Evolutionary conservation across 2,113 vertebrate species (phyloP).

Genomic region (Platichthys stellatus): DNA sequence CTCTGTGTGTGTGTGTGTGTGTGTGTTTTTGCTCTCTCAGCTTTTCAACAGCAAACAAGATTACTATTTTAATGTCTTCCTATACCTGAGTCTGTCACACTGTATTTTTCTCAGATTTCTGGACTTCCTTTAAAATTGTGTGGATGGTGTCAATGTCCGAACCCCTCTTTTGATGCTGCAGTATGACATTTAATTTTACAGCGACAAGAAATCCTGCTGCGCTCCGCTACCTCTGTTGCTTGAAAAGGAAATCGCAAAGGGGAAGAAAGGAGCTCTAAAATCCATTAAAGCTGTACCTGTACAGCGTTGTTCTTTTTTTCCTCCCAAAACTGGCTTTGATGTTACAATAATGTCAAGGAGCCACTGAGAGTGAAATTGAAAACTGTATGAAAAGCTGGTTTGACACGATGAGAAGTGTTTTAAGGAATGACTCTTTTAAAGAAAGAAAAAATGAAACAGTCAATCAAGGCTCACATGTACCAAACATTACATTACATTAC

Average conservation of each 20-base stretch:
- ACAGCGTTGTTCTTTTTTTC: neutral
- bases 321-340: slow-evolving; percentile 7
- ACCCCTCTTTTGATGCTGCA: slow-evolving; percentile 35
- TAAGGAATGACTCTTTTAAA: neutral
- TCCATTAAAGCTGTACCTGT: slow-evolving; percentile 36
- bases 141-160: slow-evolving; percentile 23
- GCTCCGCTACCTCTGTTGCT: slow-evolving; percentile 41
- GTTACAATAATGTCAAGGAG: slow-evolving; percentile 5
- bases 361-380: slow-evolving; percentile 33
- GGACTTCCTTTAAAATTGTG: slow-evolving; percentile 19
- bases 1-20: neutral
- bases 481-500: no score
- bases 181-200: slow-evolving; percentile 72
- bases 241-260: slow-evolving; percentile 48
- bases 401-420: slow-evolving; percentile 12
- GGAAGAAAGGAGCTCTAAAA: slow-evolving; percentile 24
- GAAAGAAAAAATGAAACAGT: neutral
- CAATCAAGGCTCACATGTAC: neutral
- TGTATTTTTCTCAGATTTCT: slow-evolving; percentile 25
- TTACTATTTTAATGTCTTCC: slow-evolving; percentile 69
- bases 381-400: slow-evolving; percentile 9
- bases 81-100: slow-evolving; percentile 61
- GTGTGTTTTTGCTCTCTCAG: neutral
- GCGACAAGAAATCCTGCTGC: slow-evolving; percentile 51
- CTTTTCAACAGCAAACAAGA: slow-evolving; percentile 42